Conservation (phyloP, 2,113 vertebrate species). For the Micronycteris hirsuta region DNA sequence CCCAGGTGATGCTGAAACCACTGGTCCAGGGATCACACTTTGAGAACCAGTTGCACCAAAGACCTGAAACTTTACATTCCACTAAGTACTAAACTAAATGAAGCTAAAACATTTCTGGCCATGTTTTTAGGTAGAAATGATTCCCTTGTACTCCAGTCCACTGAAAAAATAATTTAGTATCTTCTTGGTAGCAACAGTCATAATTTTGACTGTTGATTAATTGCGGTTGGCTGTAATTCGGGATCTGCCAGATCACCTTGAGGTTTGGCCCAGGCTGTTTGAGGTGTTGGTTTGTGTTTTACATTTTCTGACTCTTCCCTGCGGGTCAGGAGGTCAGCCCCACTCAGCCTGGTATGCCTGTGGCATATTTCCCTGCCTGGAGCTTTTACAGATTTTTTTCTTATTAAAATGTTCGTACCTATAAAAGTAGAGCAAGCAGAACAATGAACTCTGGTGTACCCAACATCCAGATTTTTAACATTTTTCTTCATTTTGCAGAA, state of each 20-base stretch:
- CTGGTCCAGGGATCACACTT: neutral
- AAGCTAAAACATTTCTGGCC: neutral
- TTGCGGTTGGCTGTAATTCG: neutral
- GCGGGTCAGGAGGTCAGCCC: neutral
- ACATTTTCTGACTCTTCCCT: neutral
- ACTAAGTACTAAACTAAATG: neutral
- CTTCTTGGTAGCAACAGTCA: neutral
- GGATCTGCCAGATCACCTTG: neutral
- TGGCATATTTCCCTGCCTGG: neutral
- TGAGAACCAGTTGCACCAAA: neutral
- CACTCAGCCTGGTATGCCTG: neutral
- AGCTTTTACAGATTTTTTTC: neutral
- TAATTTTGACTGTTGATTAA: neutral
- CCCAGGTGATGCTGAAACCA: neutral
- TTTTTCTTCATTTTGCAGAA: slow-evolving; percentile 3
- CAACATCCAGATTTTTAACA: slow-evolving; percentile 39
- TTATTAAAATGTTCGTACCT: neutral
- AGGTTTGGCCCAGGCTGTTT: neutral
- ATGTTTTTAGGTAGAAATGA: slow-evolving; percentile 4
- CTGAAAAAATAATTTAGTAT: neutral
- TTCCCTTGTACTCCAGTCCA: neutral
- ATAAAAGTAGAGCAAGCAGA: neutral
- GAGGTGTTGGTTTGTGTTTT: neutral
- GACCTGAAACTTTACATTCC: neutral
- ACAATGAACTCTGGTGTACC: neutral